Evolutionary conservation across 2,888 invertebrate genomes (phyloP).

Genomic region (Oligia fasciuncula): DNA sequence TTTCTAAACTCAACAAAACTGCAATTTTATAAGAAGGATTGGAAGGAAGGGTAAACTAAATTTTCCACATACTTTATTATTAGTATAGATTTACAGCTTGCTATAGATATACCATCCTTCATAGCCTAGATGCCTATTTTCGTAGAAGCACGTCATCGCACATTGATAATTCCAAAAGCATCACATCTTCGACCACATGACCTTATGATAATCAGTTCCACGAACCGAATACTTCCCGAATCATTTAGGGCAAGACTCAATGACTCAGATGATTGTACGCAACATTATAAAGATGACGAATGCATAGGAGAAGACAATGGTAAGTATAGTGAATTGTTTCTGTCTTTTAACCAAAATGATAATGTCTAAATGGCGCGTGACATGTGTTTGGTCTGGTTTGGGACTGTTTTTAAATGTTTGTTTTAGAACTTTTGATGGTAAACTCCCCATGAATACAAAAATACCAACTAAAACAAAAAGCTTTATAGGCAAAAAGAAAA

Average conservation of each 20-base stretch:
- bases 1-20: no score
- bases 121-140: neutral
- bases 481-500: neutral
- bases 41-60: no score
- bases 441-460: neutral
- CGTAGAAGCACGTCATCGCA: conserved; percentile 8
- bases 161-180: conserved; percentile 31
- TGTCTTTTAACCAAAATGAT: conserved; percentile 13
- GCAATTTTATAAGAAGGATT: no score
- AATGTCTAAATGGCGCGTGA: neutral
- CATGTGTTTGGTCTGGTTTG: neutral
- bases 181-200: conserved; percentile 6
- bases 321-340: conserved; percentile 18
- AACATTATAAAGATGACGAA: conserved; percentile 17
- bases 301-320: conserved; percentile 32
- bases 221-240: conserved; percentile 42
- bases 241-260: conserved; percentile 18
- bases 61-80: no score
- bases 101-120: neutral
- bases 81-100: no score
- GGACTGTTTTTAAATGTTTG: neutral
- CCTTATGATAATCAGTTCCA: conserved; percentile 33
- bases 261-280: conserved; percentile 35
- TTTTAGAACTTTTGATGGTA: neutral
- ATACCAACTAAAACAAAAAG: neutral